These are phyloP conservation scores for Luehdorfia chinensis DNA, from an alignment of 1,140 invertebrate species.

Conservation along the genomic window DNA sequence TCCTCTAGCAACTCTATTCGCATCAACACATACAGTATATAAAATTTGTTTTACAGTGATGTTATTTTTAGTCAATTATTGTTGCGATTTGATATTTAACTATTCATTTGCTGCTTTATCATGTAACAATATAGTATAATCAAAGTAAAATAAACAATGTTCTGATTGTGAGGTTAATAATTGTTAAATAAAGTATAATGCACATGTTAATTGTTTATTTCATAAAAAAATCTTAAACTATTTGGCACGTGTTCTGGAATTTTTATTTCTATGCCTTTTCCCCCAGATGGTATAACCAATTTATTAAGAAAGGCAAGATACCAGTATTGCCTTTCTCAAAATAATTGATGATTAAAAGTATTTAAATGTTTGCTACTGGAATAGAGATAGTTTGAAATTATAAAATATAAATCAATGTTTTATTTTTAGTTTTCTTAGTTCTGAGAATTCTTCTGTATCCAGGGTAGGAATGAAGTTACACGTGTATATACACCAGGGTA, in stretches of 20 bases:
- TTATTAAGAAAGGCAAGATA: constrained; percentile 65
- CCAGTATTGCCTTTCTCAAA: constrained; percentile 62
- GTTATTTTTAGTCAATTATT: too few relatives aligned
- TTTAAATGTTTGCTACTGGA: constrained; percentile 1
- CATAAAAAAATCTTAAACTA: constrained; percentile 11
- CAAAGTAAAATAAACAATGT: too few relatives aligned
- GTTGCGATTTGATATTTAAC: too few relatives aligned
- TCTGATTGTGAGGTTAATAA: not conserved
- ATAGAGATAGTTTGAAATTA: constrained; percentile 15
- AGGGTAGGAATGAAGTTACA: constrained; percentile 78
- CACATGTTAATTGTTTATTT: constrained; percentile 12
- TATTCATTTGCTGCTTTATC: too few relatives aligned
- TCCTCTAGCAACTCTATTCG: too few relatives aligned
- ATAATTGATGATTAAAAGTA: constrained; percentile 46
- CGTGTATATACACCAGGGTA: constrained; percentile 94
- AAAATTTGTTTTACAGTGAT: too few relatives aligned
- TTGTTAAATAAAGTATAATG: constrained; percentile 9
- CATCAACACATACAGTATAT: too few relatives aligned
- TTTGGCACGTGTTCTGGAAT: constrained; percentile 29
- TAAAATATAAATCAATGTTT: too few relatives aligned
- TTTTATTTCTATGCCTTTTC: constrained; percentile 7
- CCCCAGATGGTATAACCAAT: constrained; percentile 32
- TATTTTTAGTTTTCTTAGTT: too few relatives aligned
- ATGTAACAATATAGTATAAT: too few relatives aligned
- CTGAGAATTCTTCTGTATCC: constrained; percentile 72